phyloP scores from a whole-genome alignment of 1,140 invertebrate genomes.

The Diachasmimorpha longicaudata region DNA sequence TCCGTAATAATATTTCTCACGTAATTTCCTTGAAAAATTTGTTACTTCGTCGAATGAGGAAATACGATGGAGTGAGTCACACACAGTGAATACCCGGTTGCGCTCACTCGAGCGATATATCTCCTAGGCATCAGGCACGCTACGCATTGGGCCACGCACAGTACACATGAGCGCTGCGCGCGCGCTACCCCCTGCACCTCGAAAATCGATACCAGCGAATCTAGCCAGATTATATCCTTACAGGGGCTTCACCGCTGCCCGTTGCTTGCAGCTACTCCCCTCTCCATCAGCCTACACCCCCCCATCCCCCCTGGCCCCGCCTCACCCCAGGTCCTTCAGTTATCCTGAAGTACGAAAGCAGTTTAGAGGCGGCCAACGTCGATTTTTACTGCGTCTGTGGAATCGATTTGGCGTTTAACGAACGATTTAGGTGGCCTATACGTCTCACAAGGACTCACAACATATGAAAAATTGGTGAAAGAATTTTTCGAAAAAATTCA shows the following conservation, averaged over 20 bases:
- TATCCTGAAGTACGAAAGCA: too few relatives aligned
- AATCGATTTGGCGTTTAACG: too few relatives aligned
- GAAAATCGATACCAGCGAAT: slow-evolving; percentile 62
- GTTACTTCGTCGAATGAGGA: neutral
- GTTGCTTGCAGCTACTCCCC: slow-evolving; percentile 37
- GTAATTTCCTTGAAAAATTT: neutral
- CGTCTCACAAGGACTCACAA: too few relatives aligned
- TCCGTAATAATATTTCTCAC: neutral
- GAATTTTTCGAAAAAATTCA: too few relatives aligned
- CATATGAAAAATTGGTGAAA: too few relatives aligned
- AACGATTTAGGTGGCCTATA: too few relatives aligned
- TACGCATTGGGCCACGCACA: slow-evolving; percentile 36
- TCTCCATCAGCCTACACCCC: neutral
- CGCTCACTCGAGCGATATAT: slow-evolving; percentile 33
- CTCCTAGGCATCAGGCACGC: slow-evolving; percentile 23
- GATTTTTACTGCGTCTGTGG: too few relatives aligned
- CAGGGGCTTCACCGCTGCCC: slow-evolving; percentile 56
- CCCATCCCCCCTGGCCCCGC: neutral
- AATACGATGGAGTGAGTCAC: slow-evolving; percentile 32
- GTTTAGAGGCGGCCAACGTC: too few relatives aligned
- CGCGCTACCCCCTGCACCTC: slow-evolving; percentile 46
- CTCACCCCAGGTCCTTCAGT: too few relatives aligned
- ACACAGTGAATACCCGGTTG: slow-evolving; percentile 23
- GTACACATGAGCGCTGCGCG: slow-evolving; percentile 36
- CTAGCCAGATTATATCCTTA: slow-evolving; percentile 60